Evolutionary conservation across 2,113 vertebrate species (phyloP), one percentile per base, ranked within the genome.

Genomic region (Henicopernis longicauda): DNA sequence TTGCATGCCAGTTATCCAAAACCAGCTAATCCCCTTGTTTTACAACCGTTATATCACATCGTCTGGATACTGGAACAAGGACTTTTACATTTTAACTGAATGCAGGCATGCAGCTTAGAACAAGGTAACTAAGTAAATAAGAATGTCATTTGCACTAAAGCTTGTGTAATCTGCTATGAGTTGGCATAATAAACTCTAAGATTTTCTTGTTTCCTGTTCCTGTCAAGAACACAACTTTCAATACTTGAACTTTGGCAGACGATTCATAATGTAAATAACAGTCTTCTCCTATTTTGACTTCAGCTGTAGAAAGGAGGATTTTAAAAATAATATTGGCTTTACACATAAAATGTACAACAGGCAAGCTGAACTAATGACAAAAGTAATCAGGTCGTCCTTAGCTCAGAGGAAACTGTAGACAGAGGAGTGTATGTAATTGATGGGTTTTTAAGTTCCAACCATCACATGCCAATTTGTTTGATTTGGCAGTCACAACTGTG

Each of bases 401-500:
- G 67, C 5, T 58, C 79, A 81, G 40, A 93, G 57, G 59, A 36
- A 82, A 70, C 61, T 58, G 47, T 11, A 78, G 73, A 77, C 32
- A 61, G 69, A 71, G n/a, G 25, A 69, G 55, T 0, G 11, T 22
- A 27, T 7, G 18, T 69, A 96, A 86, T 36, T 93, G 71, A 74
- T 38, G 58, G 42, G 42, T 50, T 81, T 80, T 70, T 62, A 77
- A 78, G 67, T 66, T 93, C 59, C 16, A 0, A 47, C 78, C 34
- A 77, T 52, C 87, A 61, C 57, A 79, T 19, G 74, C 55, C 69
- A 69, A 74, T 92, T 88, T 81, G 61, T 92, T 81, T 94, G 87
- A 94, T 88, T 94, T 83, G 81, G 62, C 91, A 95, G 95, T 36
- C 70, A 62, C 82, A 86, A 80, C 63, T 59, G 54, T 36, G 63